Base-by-base conservation (phyloP, 2,888 invertebrate genomes). In the Cantharis rufa region DNA sequence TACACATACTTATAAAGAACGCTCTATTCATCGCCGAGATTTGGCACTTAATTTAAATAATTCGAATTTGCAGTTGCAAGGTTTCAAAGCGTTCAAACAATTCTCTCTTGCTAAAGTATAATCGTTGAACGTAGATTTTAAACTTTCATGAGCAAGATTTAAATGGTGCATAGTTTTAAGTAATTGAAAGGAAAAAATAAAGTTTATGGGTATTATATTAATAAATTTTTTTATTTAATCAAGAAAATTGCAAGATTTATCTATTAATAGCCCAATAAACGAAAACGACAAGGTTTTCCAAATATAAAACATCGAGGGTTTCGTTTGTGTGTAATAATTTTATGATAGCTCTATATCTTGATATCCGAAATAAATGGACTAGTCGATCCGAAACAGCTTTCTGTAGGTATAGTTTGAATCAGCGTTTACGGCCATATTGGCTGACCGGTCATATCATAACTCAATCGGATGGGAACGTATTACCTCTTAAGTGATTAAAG, bases 401-500 rank as follows among this genome's bases (percentile, higher is more conserved):
- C 72, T 72, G 71, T 74, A 72, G 74, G 86, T 85, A 86, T 86
- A 86, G 87, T 87, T 87, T 86, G 87, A 87, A 87, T 87, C 87
- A 85, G 86, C 87, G 84, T 86, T 86, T 86, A 86, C 85, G 85
- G 84, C 85, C 84, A 84, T 85, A 86, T 84, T 84, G 83, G 81
- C 86, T 83, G 86, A 84, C 84, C 86, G 87, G 84, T 85, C 85
- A 87, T 87, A 86, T 88, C 87, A 88, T 88, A 88, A 88, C 86
- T 88, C 88, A 88, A 82, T 82, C 84, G 83, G 86, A 85, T 84
- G 75, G 72, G 79, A 73, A 85, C 86, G 85, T 85, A 86, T 87
- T 86, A 86, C 87, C 88, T 88, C 86, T 88, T 88, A 88, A 87
- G 87, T 88, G 88, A 88, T 88, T 88, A 87, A 86, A 86, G 85